Conservation (phyloP, 2,113 vertebrate genomes). For the Sminthopsis crassicaudata region DNA sequence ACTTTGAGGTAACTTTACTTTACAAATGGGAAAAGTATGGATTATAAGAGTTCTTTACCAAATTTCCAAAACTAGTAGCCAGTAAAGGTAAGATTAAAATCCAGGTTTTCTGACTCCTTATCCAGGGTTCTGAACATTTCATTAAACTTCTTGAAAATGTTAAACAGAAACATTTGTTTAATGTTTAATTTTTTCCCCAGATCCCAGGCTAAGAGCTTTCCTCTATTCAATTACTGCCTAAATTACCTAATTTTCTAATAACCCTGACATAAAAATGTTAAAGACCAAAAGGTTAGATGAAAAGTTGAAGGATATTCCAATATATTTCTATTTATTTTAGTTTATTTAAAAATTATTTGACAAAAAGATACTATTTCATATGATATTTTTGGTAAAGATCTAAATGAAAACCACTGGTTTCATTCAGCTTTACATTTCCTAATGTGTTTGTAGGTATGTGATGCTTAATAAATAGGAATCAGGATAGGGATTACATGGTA, state of each 20-base stretch:
- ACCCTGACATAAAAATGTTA: background rate
- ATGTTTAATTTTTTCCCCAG: too few relatives aligned
- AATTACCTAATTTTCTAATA: background rate
- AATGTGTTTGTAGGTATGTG: slow-evolving; percentile 64
- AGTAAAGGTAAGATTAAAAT: too few relatives aligned
- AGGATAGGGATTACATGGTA: slow-evolving; percentile 30
- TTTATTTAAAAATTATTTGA: slow-evolving; percentile 92
- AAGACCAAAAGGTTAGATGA: background rate
- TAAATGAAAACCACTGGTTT: slow-evolving; percentile 60
- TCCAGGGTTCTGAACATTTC: too few relatives aligned
- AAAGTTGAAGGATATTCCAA: background rate
- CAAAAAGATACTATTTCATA: slow-evolving; percentile 81
- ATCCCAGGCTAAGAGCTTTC: background rate
- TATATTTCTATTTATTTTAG: slow-evolving; percentile 85
- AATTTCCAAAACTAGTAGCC: too few relatives aligned
- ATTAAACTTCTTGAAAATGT: background rate
- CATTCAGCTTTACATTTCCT: slow-evolving; percentile 61
- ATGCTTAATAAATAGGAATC: slow-evolving; percentile 71
- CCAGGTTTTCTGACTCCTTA: too few relatives aligned
- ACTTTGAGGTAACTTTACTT: too few relatives aligned
- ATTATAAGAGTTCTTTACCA: too few relatives aligned
- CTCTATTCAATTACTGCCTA: background rate
- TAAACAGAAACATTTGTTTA: too few relatives aligned
- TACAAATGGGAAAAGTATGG: too few relatives aligned
- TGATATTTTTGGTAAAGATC: slow-evolving; percentile 74